Conservation (phyloP, 2,113 vertebrate genomes). For the Galeopterus variegatus region DNA sequence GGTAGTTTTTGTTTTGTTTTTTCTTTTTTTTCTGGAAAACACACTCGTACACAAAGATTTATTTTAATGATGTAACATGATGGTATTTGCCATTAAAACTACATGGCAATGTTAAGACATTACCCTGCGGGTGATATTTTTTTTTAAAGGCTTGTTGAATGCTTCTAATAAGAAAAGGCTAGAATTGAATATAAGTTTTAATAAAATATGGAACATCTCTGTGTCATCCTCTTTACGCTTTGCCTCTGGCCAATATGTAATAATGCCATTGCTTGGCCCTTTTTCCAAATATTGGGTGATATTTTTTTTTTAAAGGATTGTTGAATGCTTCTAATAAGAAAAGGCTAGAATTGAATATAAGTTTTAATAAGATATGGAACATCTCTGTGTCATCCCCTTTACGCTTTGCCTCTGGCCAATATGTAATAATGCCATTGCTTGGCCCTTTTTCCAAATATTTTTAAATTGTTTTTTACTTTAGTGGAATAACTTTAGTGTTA, state of each 20-base stretch:
- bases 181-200: neutral
- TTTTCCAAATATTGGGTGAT: conserved; percentile 63
- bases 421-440: conserved; percentile 28
- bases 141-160: conserved; percentile 15
- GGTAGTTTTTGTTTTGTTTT: neutral
- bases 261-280: conserved; percentile 20
- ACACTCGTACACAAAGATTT: neutral
- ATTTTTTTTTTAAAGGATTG: conserved; percentile 17
- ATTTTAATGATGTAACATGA: neutral
- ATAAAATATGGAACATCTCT: conserved; percentile 32
- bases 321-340: conserved; percentile 45
- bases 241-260: conserved; percentile 35
- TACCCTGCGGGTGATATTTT: neutral
- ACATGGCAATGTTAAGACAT: neutral
- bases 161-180: conserved; percentile 42
- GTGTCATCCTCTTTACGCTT: neutral
- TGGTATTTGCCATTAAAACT: neutral
- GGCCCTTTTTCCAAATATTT: conserved; percentile 52
- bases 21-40: neutral
- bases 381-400: neutral
- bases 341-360: neutral
- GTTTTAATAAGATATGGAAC: conserved; percentile 24
- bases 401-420: conserved; percentile 52
- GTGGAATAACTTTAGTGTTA: conserved; percentile 61
- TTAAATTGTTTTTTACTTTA: conserved; percentile 69